Evolutionary conservation across 2,888 invertebrate genomes (phyloP), one percentile per base, ranked within the genome.

Genomic region (Belgica antarctica): DNA sequence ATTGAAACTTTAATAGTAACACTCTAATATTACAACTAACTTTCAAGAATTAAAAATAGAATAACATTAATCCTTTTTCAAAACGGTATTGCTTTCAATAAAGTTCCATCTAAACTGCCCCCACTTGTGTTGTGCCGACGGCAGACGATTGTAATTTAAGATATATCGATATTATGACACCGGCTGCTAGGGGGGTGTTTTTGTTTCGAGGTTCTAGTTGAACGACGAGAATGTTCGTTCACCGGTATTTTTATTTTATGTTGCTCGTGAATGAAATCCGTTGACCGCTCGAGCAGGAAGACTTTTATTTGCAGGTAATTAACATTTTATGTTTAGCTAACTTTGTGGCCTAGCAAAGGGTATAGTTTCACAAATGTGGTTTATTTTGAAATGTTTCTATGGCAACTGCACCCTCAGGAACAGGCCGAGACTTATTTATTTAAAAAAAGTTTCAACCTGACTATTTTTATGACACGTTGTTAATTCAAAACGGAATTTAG

Each of bases 91-190:
- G 68, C 68, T 68, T 68, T 68, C 65, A 34, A 34, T 68, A 57
- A 68, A 68, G 68, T 68, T 68, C 34, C 57, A 68, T 68, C 34
- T 68, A 68, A 68, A 68, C 52, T 57, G 52, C 57, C 52, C 65
- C 65, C 65, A n/a, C n/a, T n/a, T n/a, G n/a, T 65, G 65, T 65
- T 31, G 19, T 57, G 57, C 68, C 68, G 68, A 68, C 68, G 68
- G 57, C 68, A 68, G 68, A 68, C 57, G 68, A 57, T 68, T 68
- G 52, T 57, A 57, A 34, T 57, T 68, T 57, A 68, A 68, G 52
- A 68, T 68, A 68, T 68, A 68, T 68, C 68, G 68, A 68, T 68
- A 68, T 57, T 27, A 19, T 52, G 57, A 57, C 12, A 57, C 68
- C 24, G 52, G 31, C 10, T 63, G 15, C 46, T 7, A 19, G 68